Base-by-base conservation (phyloP, 2,113 vertebrate genomes). In the Petrocephalus zakoni region DNA sequence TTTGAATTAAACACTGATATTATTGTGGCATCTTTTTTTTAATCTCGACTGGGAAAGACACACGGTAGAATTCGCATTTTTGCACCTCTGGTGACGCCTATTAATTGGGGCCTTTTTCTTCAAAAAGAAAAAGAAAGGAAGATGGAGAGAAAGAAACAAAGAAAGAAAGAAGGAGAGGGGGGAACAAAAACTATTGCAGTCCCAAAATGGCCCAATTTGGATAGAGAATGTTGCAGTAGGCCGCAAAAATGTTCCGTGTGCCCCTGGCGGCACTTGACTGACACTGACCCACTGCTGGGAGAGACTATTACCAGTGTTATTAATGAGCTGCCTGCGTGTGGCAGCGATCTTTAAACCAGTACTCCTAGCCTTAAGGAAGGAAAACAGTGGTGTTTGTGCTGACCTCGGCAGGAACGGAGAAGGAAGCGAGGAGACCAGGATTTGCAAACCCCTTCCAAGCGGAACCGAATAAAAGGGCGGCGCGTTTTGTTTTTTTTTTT, bases 241-340 rank as follows among this genome's bases (percentile, higher is more conserved):
- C 37, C 17, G 5, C 37, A 87, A 25, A 87, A 89, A 49, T 49
- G 53, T 61, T 46, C 81, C 9, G 22, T 64, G 29, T 47, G 51
- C 87, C 46, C 87, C 17, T 46, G 86, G 51, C 75, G 78, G 56
- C 56, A 5, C 25, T 21, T 87, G 89, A 89, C 55, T 85, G 89
- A 88, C 89, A 68, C 86, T 19, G n/a, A 56, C 86, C 85, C 55
- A 22, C 86, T 58, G 75, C 81, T 88, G 87, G 75, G 56, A 53
- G 56, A 85, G 21, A 42, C 75, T 85, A 85, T 88, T 88, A 88
- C 55, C 86, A 87, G 37, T 53, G 78, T 72, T 88, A 85, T 84
- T 68, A 89, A 87, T 68, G 37, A 87, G 78, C 87, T 81, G 86
- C 72, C 64, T 87, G 86, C 55, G 17, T 86, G 58, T 81, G 15